Percentiles rank a stretch among this genome's conserved stretches.
phyloP scores from a whole-genome alignment of 1,140 invertebrate genomes.

The Hylaeus anthracinus region DNA sequence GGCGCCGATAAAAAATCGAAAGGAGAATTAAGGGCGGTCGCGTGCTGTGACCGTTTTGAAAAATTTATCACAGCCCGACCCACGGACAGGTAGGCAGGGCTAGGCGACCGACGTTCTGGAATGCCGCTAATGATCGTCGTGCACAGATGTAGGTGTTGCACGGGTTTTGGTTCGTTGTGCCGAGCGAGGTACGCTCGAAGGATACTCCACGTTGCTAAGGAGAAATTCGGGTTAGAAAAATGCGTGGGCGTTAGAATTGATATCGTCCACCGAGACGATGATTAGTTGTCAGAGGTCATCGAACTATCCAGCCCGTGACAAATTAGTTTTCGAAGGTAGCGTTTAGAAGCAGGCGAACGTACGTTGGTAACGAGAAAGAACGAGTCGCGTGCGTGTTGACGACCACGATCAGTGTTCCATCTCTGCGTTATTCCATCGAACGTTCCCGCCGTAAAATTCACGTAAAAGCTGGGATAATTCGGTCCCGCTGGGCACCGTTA shows the following conservation, averaged over 20 bases:
- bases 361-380: no score
- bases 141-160: conserved; percentile 2
- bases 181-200: no score
- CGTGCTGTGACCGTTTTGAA: neutral
- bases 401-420: neutral
- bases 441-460: neutral
- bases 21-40: conserved; percentile 2
- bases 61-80: neutral
- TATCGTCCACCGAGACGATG: neutral
- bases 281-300: neutral
- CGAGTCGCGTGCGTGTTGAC: no score
- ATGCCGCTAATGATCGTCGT: conserved; percentile 41
- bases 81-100: conserved; percentile 4
- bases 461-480: neutral
- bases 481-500: neutral
- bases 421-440: neutral
- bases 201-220: conserved; percentile 4
- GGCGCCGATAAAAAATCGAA: neutral
- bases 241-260: neutral
- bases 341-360: neutral
- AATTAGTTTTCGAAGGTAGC: neutral
- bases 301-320: neutral
- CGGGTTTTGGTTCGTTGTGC: neutral
- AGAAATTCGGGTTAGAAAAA: neutral
- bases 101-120: conserved; percentile 34